These are phyloP conservation scores for Thyatira batis DNA, from an alignment of 2,888 invertebrate genomes.

Conservation along the genomic window DNA sequence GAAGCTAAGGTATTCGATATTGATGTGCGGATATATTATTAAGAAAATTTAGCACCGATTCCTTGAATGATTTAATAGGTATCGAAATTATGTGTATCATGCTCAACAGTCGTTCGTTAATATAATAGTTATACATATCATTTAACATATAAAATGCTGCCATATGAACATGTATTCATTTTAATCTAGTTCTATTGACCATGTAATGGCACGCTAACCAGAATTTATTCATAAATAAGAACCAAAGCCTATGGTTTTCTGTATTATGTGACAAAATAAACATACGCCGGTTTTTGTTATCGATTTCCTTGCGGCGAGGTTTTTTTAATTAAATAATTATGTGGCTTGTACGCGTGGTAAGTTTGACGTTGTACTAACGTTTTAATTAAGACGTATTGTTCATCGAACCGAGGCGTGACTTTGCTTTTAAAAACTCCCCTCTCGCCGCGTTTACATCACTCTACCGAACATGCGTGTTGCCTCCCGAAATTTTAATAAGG, in stretches of 20 bases:
- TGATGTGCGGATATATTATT: background rate
- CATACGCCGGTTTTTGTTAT: constrained; percentile 41
- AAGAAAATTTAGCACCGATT: background rate
- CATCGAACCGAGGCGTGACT: constrained; percentile 65
- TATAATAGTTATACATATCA: constrained; percentile 39
- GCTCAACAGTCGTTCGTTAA: constrained; percentile 43
- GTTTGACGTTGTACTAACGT: constrained; percentile 54
- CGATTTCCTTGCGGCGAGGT: constrained; percentile 45
- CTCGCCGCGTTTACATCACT: constrained; percentile 53
- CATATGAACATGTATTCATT: too few species aligned
- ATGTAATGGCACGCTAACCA: constrained; percentile 36
- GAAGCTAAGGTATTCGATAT: constrained; percentile 24
- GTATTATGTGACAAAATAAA: constrained; percentile 22
- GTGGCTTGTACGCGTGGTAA: constrained; percentile 48
- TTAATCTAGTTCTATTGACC: constrained; percentile 44
- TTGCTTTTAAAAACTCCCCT: constrained; percentile 64
- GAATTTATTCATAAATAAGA: constrained; percentile 51
- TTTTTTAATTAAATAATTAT: constrained; percentile 71
- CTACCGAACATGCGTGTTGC: constrained; percentile 50
- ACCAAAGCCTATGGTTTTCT: constrained; percentile 30
- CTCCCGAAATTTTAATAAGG: constrained; percentile 50
- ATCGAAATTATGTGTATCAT: constrained; percentile 26
- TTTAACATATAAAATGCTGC: too few species aligned
- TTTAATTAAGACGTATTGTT: constrained; percentile 79
- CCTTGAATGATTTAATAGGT: constrained; percentile 18